Evolutionary conservation across 2,113 vertebrate species (phyloP).

Genomic region (Hystrix cristata): DNA sequence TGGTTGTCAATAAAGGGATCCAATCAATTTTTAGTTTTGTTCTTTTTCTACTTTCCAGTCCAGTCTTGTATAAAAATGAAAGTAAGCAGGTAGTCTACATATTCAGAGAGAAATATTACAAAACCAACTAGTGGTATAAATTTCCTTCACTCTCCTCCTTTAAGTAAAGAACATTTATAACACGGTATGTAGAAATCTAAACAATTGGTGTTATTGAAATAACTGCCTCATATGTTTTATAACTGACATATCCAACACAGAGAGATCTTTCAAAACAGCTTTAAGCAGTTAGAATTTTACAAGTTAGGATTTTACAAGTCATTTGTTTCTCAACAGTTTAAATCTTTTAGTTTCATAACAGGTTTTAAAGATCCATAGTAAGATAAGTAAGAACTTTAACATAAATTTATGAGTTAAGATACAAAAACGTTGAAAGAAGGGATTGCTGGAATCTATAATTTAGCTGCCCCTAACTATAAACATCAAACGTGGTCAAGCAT

Average conservation of each 20-base stretch:
- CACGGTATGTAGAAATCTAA: neutral
- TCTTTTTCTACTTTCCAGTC: neutral
- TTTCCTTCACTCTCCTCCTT: neutral
- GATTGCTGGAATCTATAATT: neutral
- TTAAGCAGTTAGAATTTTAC: neutral
- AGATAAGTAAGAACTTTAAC: neutral
- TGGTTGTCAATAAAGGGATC: neutral
- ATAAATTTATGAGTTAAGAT: neutral
- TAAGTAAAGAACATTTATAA: neutral
- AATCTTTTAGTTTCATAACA: neutral
- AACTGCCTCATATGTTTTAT: neutral
- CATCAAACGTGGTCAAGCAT: neutral
- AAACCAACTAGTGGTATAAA: neutral
- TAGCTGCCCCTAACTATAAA: neutral
- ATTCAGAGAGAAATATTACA: neutral
- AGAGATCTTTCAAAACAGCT: neutral
- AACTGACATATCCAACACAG: neutral
- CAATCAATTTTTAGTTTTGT: neutral
- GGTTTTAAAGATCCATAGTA: neutral
- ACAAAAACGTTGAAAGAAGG: neutral
- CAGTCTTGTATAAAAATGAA: neutral
- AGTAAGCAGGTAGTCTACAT: neutral
- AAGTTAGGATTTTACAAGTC: neutral
- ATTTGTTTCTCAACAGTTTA: constrained; percentile 18
- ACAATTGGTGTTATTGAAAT: neutral